These are phyloP conservation scores for Coendou prehensilis DNA, from an alignment of 2,797 vertebrate genomes.

Conservation along the genomic window DNA sequence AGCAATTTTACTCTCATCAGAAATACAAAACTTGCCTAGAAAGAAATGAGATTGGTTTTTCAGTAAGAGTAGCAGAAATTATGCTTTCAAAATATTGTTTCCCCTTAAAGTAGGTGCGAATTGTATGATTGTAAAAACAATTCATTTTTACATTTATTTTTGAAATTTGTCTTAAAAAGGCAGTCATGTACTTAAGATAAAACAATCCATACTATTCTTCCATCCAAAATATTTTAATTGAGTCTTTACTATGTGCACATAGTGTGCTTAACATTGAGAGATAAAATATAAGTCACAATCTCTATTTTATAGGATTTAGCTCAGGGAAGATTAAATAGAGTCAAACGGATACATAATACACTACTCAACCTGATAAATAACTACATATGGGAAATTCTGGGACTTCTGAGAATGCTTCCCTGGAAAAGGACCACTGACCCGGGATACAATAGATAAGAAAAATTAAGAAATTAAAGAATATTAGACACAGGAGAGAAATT, in stretches of 20 bases:
- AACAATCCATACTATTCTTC: background rate
- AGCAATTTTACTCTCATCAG: slow-evolving; percentile 67
- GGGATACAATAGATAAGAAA: background rate
- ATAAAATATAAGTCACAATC: background rate
- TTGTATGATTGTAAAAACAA: slow-evolving; percentile 60
- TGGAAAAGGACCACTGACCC: background rate
- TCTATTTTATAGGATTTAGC: background rate
- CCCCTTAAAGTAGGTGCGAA: background rate
- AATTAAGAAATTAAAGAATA: background rate
- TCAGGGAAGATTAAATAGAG: background rate
- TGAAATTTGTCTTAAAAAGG: slow-evolving; percentile 49
- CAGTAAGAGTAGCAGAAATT: slow-evolving; percentile 30
- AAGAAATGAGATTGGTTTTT: slow-evolving; percentile 69
- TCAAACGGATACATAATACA: slow-evolving; percentile 19
- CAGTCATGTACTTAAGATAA: background rate
- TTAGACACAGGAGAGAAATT: background rate
- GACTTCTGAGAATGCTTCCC: background rate
- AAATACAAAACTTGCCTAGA: slow-evolving; percentile 65
- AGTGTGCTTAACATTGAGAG: background rate
- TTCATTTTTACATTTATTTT: slow-evolving; percentile 15
- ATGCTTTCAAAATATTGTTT: slow-evolving; percentile 9
- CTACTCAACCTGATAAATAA: background rate
- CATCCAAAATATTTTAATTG: background rate
- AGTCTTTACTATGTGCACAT: background rate
- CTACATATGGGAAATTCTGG: background rate